These are phyloP conservation scores for Philopedon plagiatum DNA, from an alignment of 2,888 invertebrate genomes.

Conservation along the genomic window DNA sequence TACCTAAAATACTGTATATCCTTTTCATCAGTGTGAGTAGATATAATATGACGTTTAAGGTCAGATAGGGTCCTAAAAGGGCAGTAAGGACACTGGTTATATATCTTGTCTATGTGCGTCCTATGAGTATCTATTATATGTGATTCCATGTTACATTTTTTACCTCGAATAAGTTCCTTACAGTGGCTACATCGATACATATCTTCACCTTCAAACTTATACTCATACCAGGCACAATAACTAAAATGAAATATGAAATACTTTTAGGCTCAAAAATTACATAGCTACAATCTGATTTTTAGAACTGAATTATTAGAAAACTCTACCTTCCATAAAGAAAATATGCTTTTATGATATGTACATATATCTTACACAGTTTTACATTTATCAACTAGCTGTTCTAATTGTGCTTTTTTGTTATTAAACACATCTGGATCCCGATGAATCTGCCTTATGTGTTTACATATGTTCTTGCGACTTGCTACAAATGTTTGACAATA, in stretches of 20 bases:
- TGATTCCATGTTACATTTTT: neutral
- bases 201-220: neutral
- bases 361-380: neutral
- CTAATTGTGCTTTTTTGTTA: neutral
- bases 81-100: neutral
- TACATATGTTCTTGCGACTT: neutral
- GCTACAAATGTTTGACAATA: neutral
- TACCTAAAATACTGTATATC: neutral
- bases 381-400: neutral
- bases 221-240: neutral
- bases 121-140: neutral
- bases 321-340: no score
- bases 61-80: neutral
- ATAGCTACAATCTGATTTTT: no score
- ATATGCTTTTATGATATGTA: no score
- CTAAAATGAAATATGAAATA: no score
- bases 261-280: no score
- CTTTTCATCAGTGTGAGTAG: neutral
- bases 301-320: no score
- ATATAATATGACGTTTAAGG: neutral
- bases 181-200: neutral
- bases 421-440: neutral
- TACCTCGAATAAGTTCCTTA: neutral
- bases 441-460: neutral
- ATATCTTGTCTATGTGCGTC: neutral